Conservation (phyloP, 2,888 invertebrate genomes). For the Hecatera dysodea region DNA sequence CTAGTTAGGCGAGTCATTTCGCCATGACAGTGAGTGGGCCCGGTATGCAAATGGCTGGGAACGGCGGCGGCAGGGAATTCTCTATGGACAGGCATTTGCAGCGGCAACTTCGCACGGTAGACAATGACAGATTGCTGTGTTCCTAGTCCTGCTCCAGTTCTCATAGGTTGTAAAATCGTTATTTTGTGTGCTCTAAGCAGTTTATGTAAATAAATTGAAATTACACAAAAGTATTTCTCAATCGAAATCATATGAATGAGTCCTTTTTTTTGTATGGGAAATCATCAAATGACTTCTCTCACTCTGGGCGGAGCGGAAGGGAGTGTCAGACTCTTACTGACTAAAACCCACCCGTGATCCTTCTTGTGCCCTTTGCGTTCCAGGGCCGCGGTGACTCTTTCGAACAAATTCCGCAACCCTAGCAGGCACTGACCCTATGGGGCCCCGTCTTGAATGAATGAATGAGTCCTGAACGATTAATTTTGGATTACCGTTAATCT, state of each 20-base stretch:
- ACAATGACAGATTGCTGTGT: constrained; percentile 52
- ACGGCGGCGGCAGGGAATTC: constrained; percentile 20
- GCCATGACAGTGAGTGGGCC: constrained; percentile 17
- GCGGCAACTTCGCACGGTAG: constrained; percentile 43
- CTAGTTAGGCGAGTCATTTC: constrained; percentile 31
- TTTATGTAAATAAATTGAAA: constrained; percentile 9
- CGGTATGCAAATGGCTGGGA: constrained; percentile 56
- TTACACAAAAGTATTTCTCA: not conserved
- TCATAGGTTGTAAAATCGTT: constrained; percentile 15
- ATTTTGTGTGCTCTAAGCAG: constrained; percentile 16
- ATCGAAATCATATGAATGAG: constrained; percentile 3
- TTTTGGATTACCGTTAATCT: not conserved
- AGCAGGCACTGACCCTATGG: too few relatives aligned
- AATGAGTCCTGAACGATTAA: not conserved
- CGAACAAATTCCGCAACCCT: too few relatives aligned
- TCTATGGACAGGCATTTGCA: constrained; percentile 33
- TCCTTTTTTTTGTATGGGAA: too few relatives aligned
- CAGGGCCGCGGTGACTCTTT: too few relatives aligned
- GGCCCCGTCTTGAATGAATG: too few relatives aligned
- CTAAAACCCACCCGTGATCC: too few relatives aligned
- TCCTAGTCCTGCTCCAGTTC: constrained; percentile 16
- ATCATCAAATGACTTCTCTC: too few relatives aligned
- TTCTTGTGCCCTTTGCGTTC: too few relatives aligned
- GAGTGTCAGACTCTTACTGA: too few relatives aligned
- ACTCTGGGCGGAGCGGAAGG: too few relatives aligned